Base-by-base conservation (phyloP, 2,888 invertebrate species). In the Aquatica leii region DNA sequence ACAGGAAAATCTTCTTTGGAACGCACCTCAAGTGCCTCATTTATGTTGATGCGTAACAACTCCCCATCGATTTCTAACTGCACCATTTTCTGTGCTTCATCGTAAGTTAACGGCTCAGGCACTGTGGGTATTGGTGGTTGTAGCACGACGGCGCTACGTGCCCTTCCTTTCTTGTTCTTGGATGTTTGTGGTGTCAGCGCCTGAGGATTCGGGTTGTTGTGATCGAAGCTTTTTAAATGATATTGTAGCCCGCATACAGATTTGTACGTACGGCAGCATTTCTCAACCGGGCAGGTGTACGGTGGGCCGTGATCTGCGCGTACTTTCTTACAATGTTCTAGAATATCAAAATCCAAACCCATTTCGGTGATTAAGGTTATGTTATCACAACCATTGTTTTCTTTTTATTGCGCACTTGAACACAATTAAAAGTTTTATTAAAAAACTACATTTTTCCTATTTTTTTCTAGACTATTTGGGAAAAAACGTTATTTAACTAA, bases 181-280 rank as follows among this genome's bases (percentile, higher is more conserved):
- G 87, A 86, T 62, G 87, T 83, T 70, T 77, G 73, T 71, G 76
- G 71, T 11, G 87, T 80, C 35, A 88, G 87, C 60, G 88, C 86
- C 49, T 85, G 81, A 50, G 90, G 87, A 62, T 87, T 86, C 11
- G 90, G 90, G 77, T 91, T 91, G 74, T 92, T 91, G 79, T 95
- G 94, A 79, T 95, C 93, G 80, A 89, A 93, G 79, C 93, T 92
- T 69, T 90, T 90, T 72, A 95, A 82, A 78, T 95, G 95, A 79
- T 93, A 93, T 77, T 94, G 93, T 71, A 95, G 85, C 0, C 95
- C 95, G 74, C 90, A 90, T 68, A 93, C 88, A 66, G 93, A 93
- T 82, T 94, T 94, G 81, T 95, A 95, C 17, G 90, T 89, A 79
- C 92, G 91, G 70, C 90, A 91, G 82, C 95, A 95, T 75, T 91